phyloP scores from a whole-genome alignment of 2,113 vertebrate species.

The Syngnathoides biaculeatus region DNA sequence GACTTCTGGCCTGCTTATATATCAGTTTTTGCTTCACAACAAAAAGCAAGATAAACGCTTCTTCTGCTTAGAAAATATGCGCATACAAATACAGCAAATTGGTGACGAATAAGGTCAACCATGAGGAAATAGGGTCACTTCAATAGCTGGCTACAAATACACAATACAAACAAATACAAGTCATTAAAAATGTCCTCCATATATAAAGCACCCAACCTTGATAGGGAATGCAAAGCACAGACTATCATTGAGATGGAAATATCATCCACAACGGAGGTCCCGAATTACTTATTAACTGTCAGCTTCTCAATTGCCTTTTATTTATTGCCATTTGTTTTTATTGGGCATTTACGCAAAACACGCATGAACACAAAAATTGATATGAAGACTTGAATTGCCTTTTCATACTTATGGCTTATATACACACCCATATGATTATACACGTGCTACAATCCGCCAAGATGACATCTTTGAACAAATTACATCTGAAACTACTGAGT shows the following conservation, averaged over 20 bases:
- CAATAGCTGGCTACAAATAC: neutral
- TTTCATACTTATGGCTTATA: slow-evolving; percentile 11
- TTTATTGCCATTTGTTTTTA: slow-evolving; percentile 19
- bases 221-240: neutral
- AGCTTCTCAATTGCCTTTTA: neutral
- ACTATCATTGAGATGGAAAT: neutral
- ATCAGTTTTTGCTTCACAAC: no score
- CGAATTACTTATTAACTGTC: neutral
- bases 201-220: neutral
- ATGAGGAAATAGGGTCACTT: no score
- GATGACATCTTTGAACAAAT: slow-evolving; percentile 54
- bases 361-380: no score
- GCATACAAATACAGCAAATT: no score
- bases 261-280: neutral
- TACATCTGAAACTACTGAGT: slow-evolving; percentile 43
- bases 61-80: no score
- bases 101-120: no score
- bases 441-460: slow-evolving; percentile 19
- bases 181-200: neutral
- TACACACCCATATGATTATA: neutral
- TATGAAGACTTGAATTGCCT: no score
- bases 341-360: slow-evolving; percentile 18
- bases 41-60: no score
- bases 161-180: neutral
- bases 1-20: no score